Percentiles rank a stretch among this genome's conserved stretches.
phyloP scores from a whole-genome alignment of 2,888 invertebrate genomes.

The Horisme vitalbata region DNA sequence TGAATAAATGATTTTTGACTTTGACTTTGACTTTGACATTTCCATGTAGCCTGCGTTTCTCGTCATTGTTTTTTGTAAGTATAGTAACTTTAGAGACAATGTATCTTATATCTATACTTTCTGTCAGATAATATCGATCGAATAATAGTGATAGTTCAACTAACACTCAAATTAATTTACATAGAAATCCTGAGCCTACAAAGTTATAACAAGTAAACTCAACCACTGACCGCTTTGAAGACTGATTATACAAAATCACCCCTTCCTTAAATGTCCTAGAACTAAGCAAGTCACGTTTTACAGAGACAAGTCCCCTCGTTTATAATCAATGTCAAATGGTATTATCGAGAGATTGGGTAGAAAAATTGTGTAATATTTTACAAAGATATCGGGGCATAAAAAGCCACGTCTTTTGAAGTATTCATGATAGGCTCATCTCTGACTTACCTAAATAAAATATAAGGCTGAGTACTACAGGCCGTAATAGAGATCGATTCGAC shows the following conservation, averaged over 20 bases:
- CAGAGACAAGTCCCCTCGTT: constrained; percentile 42
- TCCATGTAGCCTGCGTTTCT: constrained; percentile 14
- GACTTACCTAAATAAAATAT: constrained; percentile 45
- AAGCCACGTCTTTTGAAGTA: constrained; percentile 31
- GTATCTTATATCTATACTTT: no score
- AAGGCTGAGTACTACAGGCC: constrained; percentile 24
- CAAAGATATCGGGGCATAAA: constrained; percentile 31
- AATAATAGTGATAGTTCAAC: neutral
- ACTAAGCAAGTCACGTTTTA: constrained; percentile 51
- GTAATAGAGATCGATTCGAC: constrained; percentile 44
- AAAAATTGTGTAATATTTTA: constrained; percentile 39
- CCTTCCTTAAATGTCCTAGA: constrained; percentile 47
- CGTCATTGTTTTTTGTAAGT: constrained; percentile 17
- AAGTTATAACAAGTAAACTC: constrained; percentile 39
- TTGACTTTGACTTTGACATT: no score
- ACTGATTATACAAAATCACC: constrained; percentile 50
- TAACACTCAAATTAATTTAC: constrained; percentile 10
- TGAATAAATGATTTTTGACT: no score
- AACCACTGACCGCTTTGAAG: constrained; percentile 47
- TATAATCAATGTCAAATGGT: constrained; percentile 46
- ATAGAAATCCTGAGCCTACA: constrained; percentile 26
- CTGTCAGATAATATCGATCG: neutral
- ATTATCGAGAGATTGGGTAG: constrained; percentile 40
- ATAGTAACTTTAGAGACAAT: constrained; percentile 17
- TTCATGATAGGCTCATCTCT: constrained; percentile 39